A percentile compares a stretch with the other conserved stretches of the same genome.
Conservation (phyloP, 2,888 invertebrate genomes). For the Heliconius aoede region DNA sequence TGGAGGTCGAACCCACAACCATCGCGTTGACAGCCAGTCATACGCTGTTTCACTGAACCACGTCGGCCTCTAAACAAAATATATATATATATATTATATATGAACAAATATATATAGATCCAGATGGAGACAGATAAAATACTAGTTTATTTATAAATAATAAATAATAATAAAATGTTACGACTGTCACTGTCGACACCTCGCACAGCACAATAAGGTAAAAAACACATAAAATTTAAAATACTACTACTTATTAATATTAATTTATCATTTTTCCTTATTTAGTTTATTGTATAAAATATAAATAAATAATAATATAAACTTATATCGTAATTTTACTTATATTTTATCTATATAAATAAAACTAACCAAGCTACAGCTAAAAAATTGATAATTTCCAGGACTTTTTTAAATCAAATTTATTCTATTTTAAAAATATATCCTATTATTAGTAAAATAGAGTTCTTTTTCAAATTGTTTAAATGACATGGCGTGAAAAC, state of each 20-base stretch:
- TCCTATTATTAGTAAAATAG: not conserved
- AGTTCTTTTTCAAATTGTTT: not conserved
- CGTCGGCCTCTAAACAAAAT: too few species aligned
- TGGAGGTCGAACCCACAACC: too few species aligned
- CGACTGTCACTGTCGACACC: constrained; percentile 22
- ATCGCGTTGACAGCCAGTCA: too few species aligned
- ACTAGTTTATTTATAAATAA: not conserved
- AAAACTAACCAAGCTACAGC: too few species aligned
- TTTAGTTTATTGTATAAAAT: not conserved
- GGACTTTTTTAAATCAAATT: not conserved
- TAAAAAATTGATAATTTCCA: not conserved
- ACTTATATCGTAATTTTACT: too few species aligned
- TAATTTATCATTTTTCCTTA: constrained; percentile 8
- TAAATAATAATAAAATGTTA: constrained; percentile 23
- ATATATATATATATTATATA: too few species aligned
- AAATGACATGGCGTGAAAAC: not conserved
- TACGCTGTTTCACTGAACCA: too few species aligned
- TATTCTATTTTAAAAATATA: not conserved
- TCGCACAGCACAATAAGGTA: constrained; percentile 8
- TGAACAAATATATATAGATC: not conserved
- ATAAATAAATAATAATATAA: not conserved
- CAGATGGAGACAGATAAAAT: not conserved
- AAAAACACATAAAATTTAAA: constrained; percentile 11
- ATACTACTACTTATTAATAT: constrained; percentile 2
- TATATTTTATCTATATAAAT: too few species aligned